Evolutionary conservation across 2,888 invertebrate genomes (phyloP), one percentile per base, ranked within the genome.

Genomic region (Diarsia brunnea): DNA sequence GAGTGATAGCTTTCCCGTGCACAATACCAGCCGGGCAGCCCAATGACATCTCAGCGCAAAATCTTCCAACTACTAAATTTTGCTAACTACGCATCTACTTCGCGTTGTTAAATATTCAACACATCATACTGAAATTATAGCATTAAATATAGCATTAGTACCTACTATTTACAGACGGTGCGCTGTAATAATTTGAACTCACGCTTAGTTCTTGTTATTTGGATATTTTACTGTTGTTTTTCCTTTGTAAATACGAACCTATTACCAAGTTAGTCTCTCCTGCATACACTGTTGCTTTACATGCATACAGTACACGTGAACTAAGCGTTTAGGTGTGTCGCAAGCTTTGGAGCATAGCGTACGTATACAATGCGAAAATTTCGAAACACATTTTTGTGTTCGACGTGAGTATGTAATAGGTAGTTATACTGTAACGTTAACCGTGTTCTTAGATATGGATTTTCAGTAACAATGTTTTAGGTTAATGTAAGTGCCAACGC

Each of bases 331-430:
- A 75, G 73, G 67, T 78, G 71, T 87, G 82, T 88, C 80, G 84
- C 75, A 88, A 88, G 78, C 69, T 72, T 53, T 19, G 21, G 63
- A 79, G 75, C 85, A 65, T 64, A 75, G 64, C 78, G 70, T 61
- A 80, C 61, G 53, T 55, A 70, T 67, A 78, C 80, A 84, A 81
- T 84, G 78, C 77, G 78, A 82, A 82, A 78, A 80, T 84, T 78
- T 80, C 85, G 84, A 84, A 87, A 87, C 73, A 71, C 78, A 78
- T 79, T 85, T 81, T 80, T 79, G 73, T 84, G 77, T 83, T 82
- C 31, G 47, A 82, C 72, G 78, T 76, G 69, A 72, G 74, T 75
- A 78, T 74, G 63, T 69, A 84, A 79, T 64, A 79, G 60, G 72
- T 68, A 83, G 69, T 69, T 70, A 79, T 73, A 75, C 69, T 75